These are phyloP conservation scores for Taeniopygia guttata DNA, from an alignment of 2,797 vertebrate genomes.

Conservation along the genomic window DNA sequence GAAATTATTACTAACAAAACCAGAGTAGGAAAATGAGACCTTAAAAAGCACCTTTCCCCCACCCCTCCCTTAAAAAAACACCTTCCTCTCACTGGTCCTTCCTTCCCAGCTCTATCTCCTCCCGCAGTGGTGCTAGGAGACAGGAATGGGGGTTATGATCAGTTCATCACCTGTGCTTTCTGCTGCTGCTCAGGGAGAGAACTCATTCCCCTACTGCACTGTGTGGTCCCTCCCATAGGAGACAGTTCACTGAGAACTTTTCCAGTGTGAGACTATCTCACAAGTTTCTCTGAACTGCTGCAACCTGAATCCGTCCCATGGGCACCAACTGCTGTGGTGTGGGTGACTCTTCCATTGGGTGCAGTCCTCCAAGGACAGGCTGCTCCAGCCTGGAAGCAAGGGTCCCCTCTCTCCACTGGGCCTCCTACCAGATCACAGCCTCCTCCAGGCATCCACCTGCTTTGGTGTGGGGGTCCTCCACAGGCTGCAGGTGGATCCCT, in stretches of 20 bases:
- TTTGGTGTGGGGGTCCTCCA: neutral
- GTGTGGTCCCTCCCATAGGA: neutral
- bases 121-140: neutral
- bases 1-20: neutral
- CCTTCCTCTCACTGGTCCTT: fast-evolving
- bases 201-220: neutral
- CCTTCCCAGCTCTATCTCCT: neutral
- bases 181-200: neutral
- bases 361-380: neutral
- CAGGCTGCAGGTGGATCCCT: neutral
- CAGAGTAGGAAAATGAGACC: neutral
- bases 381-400: neutral
- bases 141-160: too few relatives aligned
- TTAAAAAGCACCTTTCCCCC: neutral
- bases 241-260: neutral
- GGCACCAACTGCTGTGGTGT: too few relatives aligned
- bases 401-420: neutral
- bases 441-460: neutral
- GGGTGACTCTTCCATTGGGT: fast-evolving
- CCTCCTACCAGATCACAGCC: fast-evolving
- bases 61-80: neutral
- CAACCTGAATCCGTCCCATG: fast-evolving
- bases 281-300: neutral
- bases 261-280: fast-evolving
- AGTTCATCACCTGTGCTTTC: neutral